Conservation (phyloP, 2,113 vertebrate species). For the Gobio gobio region DNA sequence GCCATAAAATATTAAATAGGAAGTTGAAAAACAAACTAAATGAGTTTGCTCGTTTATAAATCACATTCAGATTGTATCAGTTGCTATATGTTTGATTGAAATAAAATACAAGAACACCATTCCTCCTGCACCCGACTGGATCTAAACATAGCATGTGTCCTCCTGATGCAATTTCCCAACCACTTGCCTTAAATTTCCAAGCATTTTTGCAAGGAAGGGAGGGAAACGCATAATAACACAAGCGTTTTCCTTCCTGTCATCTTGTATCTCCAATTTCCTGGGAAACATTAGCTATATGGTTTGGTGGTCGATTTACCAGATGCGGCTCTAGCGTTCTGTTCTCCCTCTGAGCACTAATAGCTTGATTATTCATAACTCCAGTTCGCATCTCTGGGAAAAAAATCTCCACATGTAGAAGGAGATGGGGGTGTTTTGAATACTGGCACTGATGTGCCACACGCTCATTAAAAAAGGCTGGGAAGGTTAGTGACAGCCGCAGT, state of each 20-base stretch:
- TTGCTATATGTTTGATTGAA: neutral
- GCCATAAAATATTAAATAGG: neutral
- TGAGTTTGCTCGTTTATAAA: neutral
- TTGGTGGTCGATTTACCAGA: neutral
- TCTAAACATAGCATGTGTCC: neutral
- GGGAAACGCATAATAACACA: neutral
- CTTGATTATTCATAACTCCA: conserved; percentile 11
- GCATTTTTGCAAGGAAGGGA: neutral
- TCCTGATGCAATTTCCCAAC: neutral
- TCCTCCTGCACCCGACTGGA: neutral
- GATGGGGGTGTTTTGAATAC: neutral
- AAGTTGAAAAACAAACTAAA: neutral
- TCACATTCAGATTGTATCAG: neutral
- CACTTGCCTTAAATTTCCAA: neutral
- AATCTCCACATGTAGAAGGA: neutral
- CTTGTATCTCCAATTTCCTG: neutral
- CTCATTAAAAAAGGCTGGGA: conserved; percentile 14
- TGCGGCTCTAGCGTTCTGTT: neutral
- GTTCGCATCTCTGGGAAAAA: neutral
- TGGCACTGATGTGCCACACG: neutral
- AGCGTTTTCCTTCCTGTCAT: neutral
- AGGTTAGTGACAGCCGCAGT: conserved; percentile 10
- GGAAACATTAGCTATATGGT: neutral
- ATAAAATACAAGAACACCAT: neutral
- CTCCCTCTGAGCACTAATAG: neutral